Evolutionary conservation across 53 echinoderm and acorn worm genomes (phyloP).

Genomic region (Echinometra lucunter): DNA sequence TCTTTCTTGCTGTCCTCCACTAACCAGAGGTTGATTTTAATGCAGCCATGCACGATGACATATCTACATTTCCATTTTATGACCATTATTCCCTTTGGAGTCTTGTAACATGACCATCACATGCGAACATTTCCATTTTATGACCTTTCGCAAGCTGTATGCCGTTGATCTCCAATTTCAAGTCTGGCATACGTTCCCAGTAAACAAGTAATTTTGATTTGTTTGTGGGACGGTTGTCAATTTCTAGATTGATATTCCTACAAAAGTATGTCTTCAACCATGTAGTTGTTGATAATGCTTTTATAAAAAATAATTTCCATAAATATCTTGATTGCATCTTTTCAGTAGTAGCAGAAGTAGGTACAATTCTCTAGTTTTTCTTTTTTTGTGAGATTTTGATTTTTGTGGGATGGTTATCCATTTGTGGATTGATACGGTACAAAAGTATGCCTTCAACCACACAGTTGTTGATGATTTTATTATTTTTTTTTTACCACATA

Average conservation of each 20-base stretch:
- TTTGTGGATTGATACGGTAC: background rate
- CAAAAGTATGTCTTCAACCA: background rate
- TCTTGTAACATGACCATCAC: conserved; percentile 1
- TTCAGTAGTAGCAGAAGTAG: too few species aligned
- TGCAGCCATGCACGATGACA: background rate
- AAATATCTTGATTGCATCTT: background rate
- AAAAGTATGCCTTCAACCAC: background rate
- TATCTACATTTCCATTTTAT: conserved; percentile 39
- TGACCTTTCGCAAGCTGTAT: background rate
- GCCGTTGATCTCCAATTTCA: conserved; percentile 5
- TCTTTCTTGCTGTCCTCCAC: background rate
- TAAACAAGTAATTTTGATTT: conserved; percentile 7
- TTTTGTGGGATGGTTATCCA: background rate
- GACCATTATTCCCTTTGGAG: background rate
- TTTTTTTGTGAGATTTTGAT: too few species aligned
- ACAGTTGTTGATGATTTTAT: background rate
- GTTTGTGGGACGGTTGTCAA: background rate
- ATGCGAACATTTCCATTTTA: conserved; percentile 16
- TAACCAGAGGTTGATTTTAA: background rate
- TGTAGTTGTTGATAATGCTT: background rate
- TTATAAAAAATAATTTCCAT: background rate
- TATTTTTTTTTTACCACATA: background rate
- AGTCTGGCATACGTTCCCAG: background rate
- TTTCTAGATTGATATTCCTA: background rate
- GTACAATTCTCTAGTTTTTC: too few species aligned